Evolutionary conservation across 2,797 vertebrate genomes (phyloP), one percentile per base, ranked within the genome.

Genomic region (Chiloscyllium punctatum): DNA sequence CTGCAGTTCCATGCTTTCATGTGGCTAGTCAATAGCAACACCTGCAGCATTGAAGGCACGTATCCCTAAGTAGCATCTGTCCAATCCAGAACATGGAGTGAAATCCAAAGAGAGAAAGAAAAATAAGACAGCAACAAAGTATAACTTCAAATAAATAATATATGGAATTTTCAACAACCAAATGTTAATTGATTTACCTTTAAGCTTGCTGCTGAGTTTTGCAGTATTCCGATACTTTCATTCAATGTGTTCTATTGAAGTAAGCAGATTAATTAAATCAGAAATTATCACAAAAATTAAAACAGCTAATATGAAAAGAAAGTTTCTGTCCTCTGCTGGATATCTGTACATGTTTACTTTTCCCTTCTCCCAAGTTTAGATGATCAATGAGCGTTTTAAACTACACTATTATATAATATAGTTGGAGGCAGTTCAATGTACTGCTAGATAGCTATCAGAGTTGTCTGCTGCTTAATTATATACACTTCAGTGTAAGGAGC

Each of bases 181-280:
- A 6, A 69, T 6, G 48, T 30, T 71, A 95, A 95, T 53, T 74
- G 42, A 57, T 95, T 98, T 97, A 99, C 99, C 74, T 96, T 97
- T 87, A 99, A 97, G 96, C 98, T 98, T 37, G 97, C 97, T 13
- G 98, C 97, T 0, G 97, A 98, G 96, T 96, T 97, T 96, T 99
- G 98, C 96, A 99, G 97, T 79, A 97, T 97, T 95, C 97, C 97
- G 97, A 99, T 97, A 94, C 98, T 98, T 96, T 98, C 98, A 97
- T 98, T 98, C 97, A 99, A 96, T 16, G 97, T 97, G 57, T 97
- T 98, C 99, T 99, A 96, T 72, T 97, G 96, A 53, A 57, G 87
- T 25, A 95, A 0, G 2, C 27, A 94, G 1, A 13, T 66, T 30
- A 66, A 18, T 87, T 90, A 37, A 69, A 57, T 95, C 30, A 87